These are phyloP conservation scores for Rhagonycha lutea DNA, from an alignment of 2,888 invertebrate genomes.

Conservation along the genomic window DNA sequence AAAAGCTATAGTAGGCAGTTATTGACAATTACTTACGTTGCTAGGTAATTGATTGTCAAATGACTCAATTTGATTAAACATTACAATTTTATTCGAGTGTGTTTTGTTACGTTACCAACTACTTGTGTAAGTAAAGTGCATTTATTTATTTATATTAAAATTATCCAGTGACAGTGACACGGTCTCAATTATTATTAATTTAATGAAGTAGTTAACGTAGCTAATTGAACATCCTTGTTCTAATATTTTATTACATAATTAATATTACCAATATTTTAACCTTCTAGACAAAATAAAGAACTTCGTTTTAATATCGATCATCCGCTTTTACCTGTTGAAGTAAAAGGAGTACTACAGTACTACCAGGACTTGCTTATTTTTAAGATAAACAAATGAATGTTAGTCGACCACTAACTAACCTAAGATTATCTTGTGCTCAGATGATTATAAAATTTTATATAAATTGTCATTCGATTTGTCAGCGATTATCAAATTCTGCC, in stretches of 20 bases:
- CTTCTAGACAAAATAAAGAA: not conserved
- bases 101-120: not conserved
- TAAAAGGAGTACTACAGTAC: not conserved
- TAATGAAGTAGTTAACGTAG: not conserved
- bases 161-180: not conserved
- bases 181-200: not conserved
- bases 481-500: too few species aligned
- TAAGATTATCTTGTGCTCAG: too few species aligned
- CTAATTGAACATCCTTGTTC: not conserved
- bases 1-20: not conserved
- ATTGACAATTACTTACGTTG: not conserved
- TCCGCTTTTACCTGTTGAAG: not conserved
- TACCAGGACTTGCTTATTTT: too few species aligned
- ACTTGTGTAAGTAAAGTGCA: not conserved
- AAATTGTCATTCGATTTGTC: too few species aligned
- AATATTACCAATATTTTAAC: not conserved
- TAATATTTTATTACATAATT: not conserved
- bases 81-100: not conserved
- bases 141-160: not conserved
- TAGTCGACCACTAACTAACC: too few species aligned
- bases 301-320: not conserved
- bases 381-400: too few species aligned
- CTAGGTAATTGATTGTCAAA: not conserved
- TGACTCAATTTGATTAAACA: not conserved
- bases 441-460: too few species aligned